Evolutionary conservation across 1,140 invertebrate species (phyloP).

Genomic region (Cardiocondyla obscurior): DNA sequence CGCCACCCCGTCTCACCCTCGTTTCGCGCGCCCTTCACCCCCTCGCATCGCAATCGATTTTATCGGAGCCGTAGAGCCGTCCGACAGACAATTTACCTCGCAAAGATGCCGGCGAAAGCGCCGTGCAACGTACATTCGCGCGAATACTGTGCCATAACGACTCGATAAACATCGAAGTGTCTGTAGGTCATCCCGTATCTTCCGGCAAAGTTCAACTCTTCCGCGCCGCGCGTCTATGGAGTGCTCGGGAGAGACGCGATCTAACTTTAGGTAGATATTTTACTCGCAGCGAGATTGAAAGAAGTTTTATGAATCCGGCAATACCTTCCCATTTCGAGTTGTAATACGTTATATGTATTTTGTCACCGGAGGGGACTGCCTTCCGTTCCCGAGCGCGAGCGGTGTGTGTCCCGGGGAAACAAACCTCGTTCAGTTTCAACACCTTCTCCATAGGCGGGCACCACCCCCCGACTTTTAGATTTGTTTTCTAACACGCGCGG

Average conservation of each 20-base stretch:
- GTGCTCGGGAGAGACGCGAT: not conserved
- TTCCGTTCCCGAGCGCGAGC: not conserved
- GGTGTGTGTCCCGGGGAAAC: not conserved
- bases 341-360: slow-evolving; percentile 11
- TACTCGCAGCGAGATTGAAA: not conserved
- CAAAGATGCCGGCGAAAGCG: slow-evolving; percentile 50
- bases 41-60: slow-evolving; percentile 38
- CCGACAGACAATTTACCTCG: slow-evolving; percentile 52
- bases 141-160: slow-evolving; percentile 24
- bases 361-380: not conserved
- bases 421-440: not conserved
- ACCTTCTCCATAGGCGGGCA: too few relatives aligned
- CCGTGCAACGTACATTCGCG: slow-evolving; percentile 32
- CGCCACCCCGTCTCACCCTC: not conserved
- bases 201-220: slow-evolving; percentile 21
- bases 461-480: not conserved
- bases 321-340: not conserved
- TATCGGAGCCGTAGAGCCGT: slow-evolving; percentile 51
- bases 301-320: slow-evolving; percentile 10
- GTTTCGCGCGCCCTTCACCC: not conserved
- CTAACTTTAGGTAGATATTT: slow-evolving; percentile 5
- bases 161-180: slow-evolving; percentile 35
- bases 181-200: slow-evolving; percentile 42
- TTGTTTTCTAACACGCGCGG: not conserved
- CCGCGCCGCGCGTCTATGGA: not conserved